phyloP scores from a whole-genome alignment of 2,888 invertebrate genomes.

The Apodemia mormo region DNA sequence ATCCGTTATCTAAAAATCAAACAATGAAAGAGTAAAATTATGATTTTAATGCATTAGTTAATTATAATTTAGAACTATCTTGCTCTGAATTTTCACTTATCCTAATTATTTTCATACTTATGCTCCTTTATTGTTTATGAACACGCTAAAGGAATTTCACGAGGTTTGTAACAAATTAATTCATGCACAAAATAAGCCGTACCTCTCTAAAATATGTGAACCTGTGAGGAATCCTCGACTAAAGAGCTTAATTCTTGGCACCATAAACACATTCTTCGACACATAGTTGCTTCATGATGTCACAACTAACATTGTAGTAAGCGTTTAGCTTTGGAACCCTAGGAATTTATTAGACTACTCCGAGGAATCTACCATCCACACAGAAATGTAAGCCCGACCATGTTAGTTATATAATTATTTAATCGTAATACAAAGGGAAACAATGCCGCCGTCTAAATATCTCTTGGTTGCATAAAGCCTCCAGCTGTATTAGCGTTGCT shows the following conservation, averaged over 20 bases:
- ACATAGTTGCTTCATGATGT: constrained; percentile 74
- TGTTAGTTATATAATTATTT: constrained; percentile 61
- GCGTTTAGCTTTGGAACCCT: constrained; percentile 58
- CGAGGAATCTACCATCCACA: constrained; percentile 59
- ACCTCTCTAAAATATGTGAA: constrained; percentile 32
- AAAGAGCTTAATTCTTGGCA: constrained; percentile 76
- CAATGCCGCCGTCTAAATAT: constrained; percentile 53
- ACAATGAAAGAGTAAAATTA: too few relatives aligned
- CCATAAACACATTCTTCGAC: constrained; percentile 79
- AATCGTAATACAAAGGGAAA: constrained; percentile 58
- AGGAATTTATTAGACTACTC: constrained; percentile 68
- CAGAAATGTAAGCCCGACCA: constrained; percentile 51
- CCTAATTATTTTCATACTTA: background rate
- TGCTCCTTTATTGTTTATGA: background rate
- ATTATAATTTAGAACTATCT: too few relatives aligned
- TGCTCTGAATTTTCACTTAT: too few relatives aligned
- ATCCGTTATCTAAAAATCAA: too few relatives aligned
- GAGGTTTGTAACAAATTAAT: constrained; percentile 34
- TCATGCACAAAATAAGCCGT: constrained; percentile 36
- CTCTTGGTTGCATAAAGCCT: constrained; percentile 33
- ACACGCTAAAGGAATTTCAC: constrained; percentile 25
- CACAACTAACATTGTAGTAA: constrained; percentile 65
- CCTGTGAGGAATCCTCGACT: constrained; percentile 48
- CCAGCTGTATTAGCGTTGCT: constrained; percentile 29
- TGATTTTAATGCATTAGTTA: too few relatives aligned